Conservation (phyloP, 2,797 vertebrate species). For the Schizothorax lantsangensis region DNA sequence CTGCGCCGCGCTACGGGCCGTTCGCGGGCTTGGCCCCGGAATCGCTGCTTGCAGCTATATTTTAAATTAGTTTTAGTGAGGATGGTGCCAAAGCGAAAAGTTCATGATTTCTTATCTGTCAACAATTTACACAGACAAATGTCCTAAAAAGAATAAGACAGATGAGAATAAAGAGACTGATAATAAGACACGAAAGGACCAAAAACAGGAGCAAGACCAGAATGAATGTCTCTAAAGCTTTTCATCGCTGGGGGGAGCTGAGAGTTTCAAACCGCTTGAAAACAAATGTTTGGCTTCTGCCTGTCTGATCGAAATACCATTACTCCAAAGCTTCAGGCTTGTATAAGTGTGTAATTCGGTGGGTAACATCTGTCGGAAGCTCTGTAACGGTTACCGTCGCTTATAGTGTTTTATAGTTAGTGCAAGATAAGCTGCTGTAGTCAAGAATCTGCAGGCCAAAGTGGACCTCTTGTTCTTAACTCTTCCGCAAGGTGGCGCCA, state of each 20-base stretch:
- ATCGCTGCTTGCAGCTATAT: no score
- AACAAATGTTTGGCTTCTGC: neutral
- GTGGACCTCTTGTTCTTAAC: neutral
- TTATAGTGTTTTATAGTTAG: neutral
- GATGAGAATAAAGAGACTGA: neutral
- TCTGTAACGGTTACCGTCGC: neutral
- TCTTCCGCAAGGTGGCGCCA: slow-evolving; percentile 14
- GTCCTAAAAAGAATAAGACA: neutral
- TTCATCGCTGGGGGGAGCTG: neutral
- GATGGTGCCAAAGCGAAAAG: no score
- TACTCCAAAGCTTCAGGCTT: neutral
- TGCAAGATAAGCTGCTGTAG: neutral
- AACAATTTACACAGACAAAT: neutral
- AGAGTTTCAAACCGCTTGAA: neutral
- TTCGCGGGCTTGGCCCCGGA: no score
- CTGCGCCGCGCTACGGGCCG: no score
- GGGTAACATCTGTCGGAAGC: no score
- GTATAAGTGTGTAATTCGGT: neutral
- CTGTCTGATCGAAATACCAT: neutral
- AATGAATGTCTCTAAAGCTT: neutral
- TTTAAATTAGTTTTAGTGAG: no score
- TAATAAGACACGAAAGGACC: neutral
- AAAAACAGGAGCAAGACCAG: neutral
- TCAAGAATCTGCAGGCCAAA: neutral
- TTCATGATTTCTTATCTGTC: no score